Evolutionary conservation across 2,113 vertebrate species (phyloP), one percentile per base, ranked within the genome.

Genomic region (Scomber japonicus): DNA sequence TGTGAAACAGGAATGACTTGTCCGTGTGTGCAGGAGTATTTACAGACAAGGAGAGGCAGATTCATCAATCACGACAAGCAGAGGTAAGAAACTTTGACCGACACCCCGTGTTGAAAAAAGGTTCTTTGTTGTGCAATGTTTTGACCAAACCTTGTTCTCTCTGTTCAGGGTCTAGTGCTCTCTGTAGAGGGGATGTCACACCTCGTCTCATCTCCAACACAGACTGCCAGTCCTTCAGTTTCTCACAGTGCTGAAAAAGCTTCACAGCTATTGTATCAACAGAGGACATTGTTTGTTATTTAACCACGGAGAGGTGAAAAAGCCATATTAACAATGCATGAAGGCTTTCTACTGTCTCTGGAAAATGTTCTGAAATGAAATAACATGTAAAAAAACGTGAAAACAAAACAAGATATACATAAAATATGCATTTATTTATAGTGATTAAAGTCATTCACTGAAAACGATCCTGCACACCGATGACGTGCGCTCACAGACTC

Each of bases 381-480:
- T 49, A 11, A 48, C 1, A 40, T 27, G 9, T 69, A 19, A 71
- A 77, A 0, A 57, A 45, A 83, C 12, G 31, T 57, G 57, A 49
- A 49, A 48, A 30, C 13, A 61, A 21, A 54, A 17, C 11, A 63
- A 80, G 5, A 45, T 50, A 45, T 93, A 89, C 64, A 87, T 93
- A 91, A 94, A 95, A 95, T 93, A 91, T 85, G 69, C 30, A 72
- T 94, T 94, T 94, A 94, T 93, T 95, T 66, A 83, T 87, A 82
- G 59, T 88, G 81, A 89, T 91, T 89, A 80, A 84, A 85, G 62
- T 35, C 59, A 68, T 73, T 86, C 65, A 81, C 59, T 81, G 71
- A 81, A 85, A 91, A 85, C 7, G 16, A 81, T 30, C 61, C 68
- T 24, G 62, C 62, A 71, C 86, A 84, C 61, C 3, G 27, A 68